Evolutionary conservation across 2,888 invertebrate genomes (phyloP).

Genomic region (Stenodera caucasica): DNA sequence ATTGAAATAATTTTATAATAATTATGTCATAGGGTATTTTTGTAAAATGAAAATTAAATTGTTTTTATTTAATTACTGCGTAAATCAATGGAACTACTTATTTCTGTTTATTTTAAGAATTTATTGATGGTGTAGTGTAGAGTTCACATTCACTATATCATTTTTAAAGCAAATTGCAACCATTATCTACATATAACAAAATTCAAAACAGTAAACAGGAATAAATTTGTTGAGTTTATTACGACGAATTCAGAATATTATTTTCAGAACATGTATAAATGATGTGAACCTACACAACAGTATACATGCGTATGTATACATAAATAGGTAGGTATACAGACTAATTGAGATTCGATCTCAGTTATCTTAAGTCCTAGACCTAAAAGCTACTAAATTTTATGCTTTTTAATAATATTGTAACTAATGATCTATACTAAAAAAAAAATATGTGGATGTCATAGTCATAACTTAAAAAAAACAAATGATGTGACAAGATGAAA

Average conservation of each 20-base stretch:
- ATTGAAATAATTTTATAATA: not conserved
- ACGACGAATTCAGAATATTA: conserved; percentile 4
- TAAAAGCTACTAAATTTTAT: no score
- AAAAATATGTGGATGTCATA: no score
- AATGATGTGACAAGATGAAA: no score
- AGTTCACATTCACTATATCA: conserved; percentile 24
- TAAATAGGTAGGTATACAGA: no score
- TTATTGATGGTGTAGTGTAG: conserved; percentile 23
- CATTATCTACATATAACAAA: conserved; percentile 17
- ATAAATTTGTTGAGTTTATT: conserved; percentile 25
- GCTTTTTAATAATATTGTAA: no score
- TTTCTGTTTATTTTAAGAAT: conserved; percentile 21
- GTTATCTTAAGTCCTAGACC: no score
- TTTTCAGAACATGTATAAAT: not conserved
- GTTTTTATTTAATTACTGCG: conserved; percentile 21
- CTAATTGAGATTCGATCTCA: no score
- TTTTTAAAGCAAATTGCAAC: conserved; percentile 29
- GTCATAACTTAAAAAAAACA: no score
- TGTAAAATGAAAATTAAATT: not conserved
- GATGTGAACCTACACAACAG: no score
- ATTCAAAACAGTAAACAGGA: conserved; percentile 31
- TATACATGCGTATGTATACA: no score
- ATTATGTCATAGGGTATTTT: not conserved
- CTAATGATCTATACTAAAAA: no score
- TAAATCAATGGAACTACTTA: conserved; percentile 12